phyloP scores from a whole-genome alignment of 2,797 vertebrate genomes.

The Sebastes minor region DNA sequence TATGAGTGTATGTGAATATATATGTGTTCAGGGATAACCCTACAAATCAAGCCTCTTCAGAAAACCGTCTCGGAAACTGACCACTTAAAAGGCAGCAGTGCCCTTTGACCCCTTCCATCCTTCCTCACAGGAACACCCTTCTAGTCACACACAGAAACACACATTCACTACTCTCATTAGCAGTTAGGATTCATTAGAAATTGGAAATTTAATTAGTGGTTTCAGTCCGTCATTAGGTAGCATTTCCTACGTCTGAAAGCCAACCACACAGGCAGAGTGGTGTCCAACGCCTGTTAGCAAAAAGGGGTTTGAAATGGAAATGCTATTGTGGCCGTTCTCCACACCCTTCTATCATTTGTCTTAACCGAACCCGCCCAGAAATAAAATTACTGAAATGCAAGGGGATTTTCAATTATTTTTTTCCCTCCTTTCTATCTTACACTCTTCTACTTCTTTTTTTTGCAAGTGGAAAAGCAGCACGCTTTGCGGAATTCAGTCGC shows the following conservation, averaged over 20 bases:
- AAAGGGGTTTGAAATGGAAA: conserved; percentile 71
- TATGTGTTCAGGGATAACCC: not conserved
- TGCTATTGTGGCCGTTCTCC: conserved; percentile 67
- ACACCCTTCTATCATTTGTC: conserved; percentile 77
- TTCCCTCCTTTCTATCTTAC: conserved; percentile 30
- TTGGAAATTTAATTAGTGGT: conserved; percentile 83
- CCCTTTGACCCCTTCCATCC: conserved; percentile 64
- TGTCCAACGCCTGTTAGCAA: conserved; percentile 49
- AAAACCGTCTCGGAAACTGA: conserved; percentile 24
- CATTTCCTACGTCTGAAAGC: conserved; percentile 61
- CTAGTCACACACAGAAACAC: conserved; percentile 28
- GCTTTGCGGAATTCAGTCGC: conserved; percentile 77
- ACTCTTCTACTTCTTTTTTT: conserved; percentile 49
- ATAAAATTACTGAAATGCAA: conserved; percentile 72
- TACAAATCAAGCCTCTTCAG: not conserved
- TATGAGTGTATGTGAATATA: not conserved
- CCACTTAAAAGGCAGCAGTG: conserved; percentile 40
- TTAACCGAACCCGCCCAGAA: conserved; percentile 73
- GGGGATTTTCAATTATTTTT: conserved; percentile 71
- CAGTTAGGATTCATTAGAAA: conserved; percentile 81
- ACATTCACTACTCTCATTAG: conserved; percentile 63
- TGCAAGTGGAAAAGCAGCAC: conserved; percentile 79
- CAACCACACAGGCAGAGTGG: conserved; percentile 36
- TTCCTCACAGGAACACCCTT: conserved; percentile 42
- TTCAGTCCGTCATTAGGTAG: conserved; percentile 50